Evolutionary conservation across 1,140 invertebrate genomes (phyloP).

Genomic region (Onthophagus taurus): DNA sequence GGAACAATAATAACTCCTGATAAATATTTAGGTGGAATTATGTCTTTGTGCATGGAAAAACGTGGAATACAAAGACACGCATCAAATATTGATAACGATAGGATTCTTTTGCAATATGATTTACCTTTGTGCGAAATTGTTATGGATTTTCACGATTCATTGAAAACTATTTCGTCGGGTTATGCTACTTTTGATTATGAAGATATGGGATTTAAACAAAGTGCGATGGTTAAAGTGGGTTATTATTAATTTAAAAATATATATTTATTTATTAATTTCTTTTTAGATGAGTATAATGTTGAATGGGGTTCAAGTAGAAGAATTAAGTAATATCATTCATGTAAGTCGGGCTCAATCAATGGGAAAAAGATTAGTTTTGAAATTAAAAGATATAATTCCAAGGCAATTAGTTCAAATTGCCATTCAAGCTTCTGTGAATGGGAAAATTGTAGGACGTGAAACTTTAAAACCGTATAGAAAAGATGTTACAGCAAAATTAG

Average conservation of each 20-base stretch:
- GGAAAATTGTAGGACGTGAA: conserved; percentile 77
- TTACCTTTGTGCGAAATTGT: conserved; percentile 91
- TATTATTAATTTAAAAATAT: conserved; percentile 8
- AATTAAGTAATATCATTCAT: conserved; percentile 80
- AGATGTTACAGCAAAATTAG: conserved; percentile 88
- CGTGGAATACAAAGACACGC: conserved; percentile 67
- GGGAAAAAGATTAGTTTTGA: conserved; percentile 62
- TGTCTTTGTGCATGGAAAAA: conserved; percentile 65
- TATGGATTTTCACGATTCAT: conserved; percentile 86
- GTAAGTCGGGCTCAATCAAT: conserved; percentile 51
- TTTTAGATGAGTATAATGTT: conserved; percentile 66
- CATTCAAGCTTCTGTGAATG: conserved; percentile 78
- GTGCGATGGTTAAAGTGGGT: conserved; percentile 62
- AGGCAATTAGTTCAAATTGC: conserved; percentile 78
- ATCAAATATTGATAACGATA: conserved; percentile 69
- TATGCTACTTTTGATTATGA: conserved; percentile 98
- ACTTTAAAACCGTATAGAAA: conserved; percentile 81
- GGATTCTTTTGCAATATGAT: conserved; percentile 71
- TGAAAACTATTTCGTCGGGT: conserved; percentile 85
- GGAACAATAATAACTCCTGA: conserved; percentile 86
- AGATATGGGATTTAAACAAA: conserved; percentile 70
- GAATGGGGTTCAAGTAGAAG: conserved; percentile 76
- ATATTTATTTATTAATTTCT: conserved; percentile 2
- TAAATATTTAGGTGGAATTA: conserved; percentile 58
- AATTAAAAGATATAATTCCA: conserved; percentile 82